Base-by-base conservation (phyloP, 2,888 invertebrate genomes). In the Thera obeliscata region DNA sequence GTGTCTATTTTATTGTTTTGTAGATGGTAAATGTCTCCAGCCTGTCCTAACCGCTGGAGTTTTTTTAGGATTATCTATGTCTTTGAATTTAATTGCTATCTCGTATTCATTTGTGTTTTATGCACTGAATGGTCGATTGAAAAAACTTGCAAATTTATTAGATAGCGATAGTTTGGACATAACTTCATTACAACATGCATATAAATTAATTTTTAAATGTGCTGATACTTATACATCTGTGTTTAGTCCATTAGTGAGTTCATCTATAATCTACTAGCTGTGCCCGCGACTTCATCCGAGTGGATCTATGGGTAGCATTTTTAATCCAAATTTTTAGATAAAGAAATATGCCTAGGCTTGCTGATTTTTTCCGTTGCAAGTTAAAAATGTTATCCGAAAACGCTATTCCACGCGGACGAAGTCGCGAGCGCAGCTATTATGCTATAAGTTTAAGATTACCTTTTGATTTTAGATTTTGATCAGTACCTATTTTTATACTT, bases 191-290 rank as follows among this genome's bases (percentile, higher is more conserved):
- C 57, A 58, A 35, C 46, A 33, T 11, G 38, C 22, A 6, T 64
- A 64, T 22, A 55, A 54, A 48, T 43, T 12, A 0, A 64, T 64
- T 36, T 48, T 58, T 9, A 36, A 59, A 11, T 55, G 59, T 9
- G 41, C 48, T n/a, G 55, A 55, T 5, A 36, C n/a, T 7, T 59
- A 59, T 55, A 64, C 55, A 59, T 7, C 52, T 52, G 54, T 35
- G 8, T 64, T 54, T 59, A 55, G 54, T 35, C 43, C 58, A 11
- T 6, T 55, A 33, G 64, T 64, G 7, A 54, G 64, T 54, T 35
- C 1, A 35, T 33, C 22, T 22, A 22, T 22, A 22, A 22, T 22
- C 22, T 22, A 22, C 22, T 22, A 22, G 22, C 22, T 22, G 22
- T 22, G 22, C 22, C 22, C 22, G 22, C 22, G 22, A 22, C 22